Conservation (phyloP, 2,113 vertebrate genomes). For the Albula goreensis region DNA sequence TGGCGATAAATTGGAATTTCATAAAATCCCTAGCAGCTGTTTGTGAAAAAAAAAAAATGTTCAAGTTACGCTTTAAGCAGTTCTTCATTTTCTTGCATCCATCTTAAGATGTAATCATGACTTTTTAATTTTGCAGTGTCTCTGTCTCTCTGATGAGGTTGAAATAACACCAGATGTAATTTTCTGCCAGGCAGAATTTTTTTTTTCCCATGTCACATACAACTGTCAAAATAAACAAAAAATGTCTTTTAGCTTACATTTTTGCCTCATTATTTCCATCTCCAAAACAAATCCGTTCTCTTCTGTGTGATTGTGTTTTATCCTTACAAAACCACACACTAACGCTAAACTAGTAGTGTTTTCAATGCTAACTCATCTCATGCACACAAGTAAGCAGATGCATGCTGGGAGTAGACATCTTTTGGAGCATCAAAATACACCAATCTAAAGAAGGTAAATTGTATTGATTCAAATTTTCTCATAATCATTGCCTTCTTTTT, state of each 20-base stretch:
- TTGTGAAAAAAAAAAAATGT: neutral
- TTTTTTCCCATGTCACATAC: neutral
- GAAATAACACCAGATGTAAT: neutral
- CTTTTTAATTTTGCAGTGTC: neutral
- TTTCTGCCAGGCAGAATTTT: neutral
- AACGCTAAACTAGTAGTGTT: neutral
- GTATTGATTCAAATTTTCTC: no score
- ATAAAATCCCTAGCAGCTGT: neutral
- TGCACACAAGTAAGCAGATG: no score
- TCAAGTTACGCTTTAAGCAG: neutral
- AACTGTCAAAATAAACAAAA: neutral
- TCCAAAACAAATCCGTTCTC: constrained; percentile 20
- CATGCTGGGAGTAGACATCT: no score
- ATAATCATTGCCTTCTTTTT: no score
- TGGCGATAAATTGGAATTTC: neutral
- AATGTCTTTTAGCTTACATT: neutral
- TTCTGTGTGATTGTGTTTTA: neutral
- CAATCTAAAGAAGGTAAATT: no score
- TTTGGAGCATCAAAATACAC: no score
- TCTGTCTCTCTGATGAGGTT: neutral
- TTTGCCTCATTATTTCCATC: neutral
- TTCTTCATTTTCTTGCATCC: constrained; percentile 6
- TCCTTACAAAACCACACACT: neutral
- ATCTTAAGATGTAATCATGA: neutral
- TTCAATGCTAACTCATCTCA: neutral